Evolutionary conservation across 2,113 vertebrate species (phyloP).

Genomic region (Rutilus rutilus): DNA sequence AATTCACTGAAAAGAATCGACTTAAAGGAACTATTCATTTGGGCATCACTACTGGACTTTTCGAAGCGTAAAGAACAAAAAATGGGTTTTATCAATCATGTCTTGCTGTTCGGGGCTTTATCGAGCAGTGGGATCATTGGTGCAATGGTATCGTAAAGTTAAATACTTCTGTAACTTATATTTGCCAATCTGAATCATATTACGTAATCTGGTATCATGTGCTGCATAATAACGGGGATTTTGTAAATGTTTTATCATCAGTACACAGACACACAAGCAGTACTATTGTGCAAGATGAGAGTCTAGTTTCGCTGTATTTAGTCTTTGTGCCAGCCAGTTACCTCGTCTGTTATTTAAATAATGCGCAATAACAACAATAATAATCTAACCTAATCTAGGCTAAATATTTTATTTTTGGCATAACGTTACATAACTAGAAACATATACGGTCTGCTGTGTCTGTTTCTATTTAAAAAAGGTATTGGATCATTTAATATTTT

Average conservation of each 20-base stretch:
- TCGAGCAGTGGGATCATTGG: conserved; percentile 59
- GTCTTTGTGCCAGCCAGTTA: background rate
- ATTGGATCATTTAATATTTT: background rate
- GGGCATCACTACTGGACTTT: background rate
- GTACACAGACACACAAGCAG: background rate
- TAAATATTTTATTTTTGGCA: background rate
- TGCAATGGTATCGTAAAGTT: conserved; percentile 57
- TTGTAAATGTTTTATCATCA: background rate
- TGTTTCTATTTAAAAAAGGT: background rate
- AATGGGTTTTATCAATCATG: conserved; percentile 60
- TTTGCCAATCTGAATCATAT: background rate
- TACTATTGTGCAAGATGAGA: conserved; percentile 4
- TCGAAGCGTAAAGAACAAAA: background rate
- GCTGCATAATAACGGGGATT: background rate
- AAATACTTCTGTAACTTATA: conserved; percentile 54
- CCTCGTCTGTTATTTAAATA: background rate
- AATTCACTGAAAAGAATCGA: background rate
- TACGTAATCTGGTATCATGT: background rate
- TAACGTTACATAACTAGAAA: background rate
- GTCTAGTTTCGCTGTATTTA: background rate
- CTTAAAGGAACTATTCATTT: background rate
- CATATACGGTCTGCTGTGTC: background rate
- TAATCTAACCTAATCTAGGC: background rate
- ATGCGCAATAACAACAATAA: background rate
- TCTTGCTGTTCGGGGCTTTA: conserved; percentile 57